These are phyloP conservation scores for Sepioteuthis lessoniana DNA, from an alignment of 2,888 invertebrate species.

Conservation along the genomic window DNA sequence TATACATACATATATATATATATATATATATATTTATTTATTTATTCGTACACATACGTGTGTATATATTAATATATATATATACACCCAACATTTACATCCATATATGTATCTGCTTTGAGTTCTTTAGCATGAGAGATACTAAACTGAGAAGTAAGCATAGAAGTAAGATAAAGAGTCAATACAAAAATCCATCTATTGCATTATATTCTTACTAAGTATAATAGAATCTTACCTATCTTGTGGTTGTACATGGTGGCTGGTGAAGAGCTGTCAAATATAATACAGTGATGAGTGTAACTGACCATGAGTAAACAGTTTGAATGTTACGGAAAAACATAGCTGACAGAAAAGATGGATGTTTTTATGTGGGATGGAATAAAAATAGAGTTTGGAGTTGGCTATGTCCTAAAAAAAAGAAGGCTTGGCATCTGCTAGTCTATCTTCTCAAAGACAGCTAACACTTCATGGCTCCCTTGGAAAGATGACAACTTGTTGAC, in stretches of 20 bases:
- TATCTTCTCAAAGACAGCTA: background rate
- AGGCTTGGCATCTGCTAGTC: background rate
- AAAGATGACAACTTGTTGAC: slow-evolving; percentile 8
- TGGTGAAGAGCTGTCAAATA: background rate
- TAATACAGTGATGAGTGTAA: background rate
- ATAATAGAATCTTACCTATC: background rate
- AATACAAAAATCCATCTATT: background rate
- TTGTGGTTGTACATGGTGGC: background rate
- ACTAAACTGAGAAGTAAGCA: background rate
- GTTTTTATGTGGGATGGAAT: background rate
- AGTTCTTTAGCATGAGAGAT: background rate
- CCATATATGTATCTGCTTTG: background rate
- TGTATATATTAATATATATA: background rate
- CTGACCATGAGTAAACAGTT: background rate
- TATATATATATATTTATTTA: too few relatives aligned
- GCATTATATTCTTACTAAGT: background rate
- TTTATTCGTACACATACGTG: too few relatives aligned
- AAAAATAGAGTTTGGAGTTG: background rate
- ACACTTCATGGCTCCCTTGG: background rate
- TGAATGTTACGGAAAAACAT: background rate
- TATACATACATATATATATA: too few relatives aligned
- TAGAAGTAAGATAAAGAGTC: background rate
- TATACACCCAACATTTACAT: background rate
- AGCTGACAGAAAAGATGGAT: background rate
- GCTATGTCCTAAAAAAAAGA: background rate